Evolutionary conservation across 1,140 invertebrate species (phyloP), one percentile per base, ranked within the genome.

Genomic region (Harpegnathos saltator): DNA sequence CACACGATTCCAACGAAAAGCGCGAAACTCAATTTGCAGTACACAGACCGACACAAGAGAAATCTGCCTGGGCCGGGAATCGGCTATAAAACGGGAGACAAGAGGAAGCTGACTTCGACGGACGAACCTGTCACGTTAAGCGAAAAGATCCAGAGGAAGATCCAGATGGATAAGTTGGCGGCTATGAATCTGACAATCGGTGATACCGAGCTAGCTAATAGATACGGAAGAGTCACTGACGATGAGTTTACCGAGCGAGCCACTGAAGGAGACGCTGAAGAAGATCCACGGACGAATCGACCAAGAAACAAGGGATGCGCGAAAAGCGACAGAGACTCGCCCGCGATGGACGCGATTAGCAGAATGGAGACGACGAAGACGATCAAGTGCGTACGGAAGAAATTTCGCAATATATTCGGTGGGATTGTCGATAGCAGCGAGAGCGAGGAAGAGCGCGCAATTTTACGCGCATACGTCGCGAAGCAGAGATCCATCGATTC

Each of bases 381-480:
- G 0, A 5, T 44, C 33, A 74, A 48, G 33, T 15, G n/a, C 4
- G 19, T 56, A 58, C 69, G 52, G 33, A 14, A 9, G 11, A 84
- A 68, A 24, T 73, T 85, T 12, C 48, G 61, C 2, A 1, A 9
- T 12, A 62, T 9, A 19, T 85, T 85, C 14, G 48, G 62, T 4
- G 17, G 58, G 3, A 66, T n/a, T 38, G 0, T 33, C 1, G 29
- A 19, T n/a, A 5, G 54, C 9, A 80, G 78, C 4, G 87, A 89
- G 17, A 74, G 61, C 29, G 73, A 82, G 19, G 68, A 89, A 24
- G 80, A 87, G n/a, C 17, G 56, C 15, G 1, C 33, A 19, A 69
- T 87, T n/a, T 26, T 83, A 61, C 1, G 5, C 1, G 66, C 3
- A 48, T 33, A 4, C 44, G 0, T 66, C 14, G 22, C 17, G n/a